Conservation (phyloP, 2,888 invertebrate genomes). For the Thereva unica region DNA sequence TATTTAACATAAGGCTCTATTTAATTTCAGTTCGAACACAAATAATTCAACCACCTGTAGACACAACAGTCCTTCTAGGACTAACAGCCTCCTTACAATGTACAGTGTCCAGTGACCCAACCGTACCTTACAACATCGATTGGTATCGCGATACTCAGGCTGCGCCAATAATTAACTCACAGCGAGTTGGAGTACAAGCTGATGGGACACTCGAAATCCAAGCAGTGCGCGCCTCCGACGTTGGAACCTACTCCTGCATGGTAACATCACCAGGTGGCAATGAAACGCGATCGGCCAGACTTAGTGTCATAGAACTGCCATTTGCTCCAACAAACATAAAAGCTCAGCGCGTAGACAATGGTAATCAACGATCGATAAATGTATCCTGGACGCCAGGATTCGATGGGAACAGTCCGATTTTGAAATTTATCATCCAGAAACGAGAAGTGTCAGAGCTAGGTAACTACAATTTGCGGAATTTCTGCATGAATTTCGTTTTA, state of each 20-base stretch:
- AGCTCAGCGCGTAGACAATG: slow-evolving; percentile 70
- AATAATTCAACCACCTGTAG: slow-evolving; percentile 91
- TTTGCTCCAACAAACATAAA: slow-evolving; percentile 88
- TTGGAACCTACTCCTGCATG: slow-evolving; percentile 90
- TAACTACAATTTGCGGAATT: slow-evolving; percentile 57
- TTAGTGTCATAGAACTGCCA: slow-evolving; percentile 92
- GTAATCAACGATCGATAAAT: slow-evolving; percentile 77
- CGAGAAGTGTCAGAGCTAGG: slow-evolving; percentile 86
- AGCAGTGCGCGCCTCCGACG: slow-evolving; percentile 88
- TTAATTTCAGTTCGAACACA: slow-evolving; percentile 78
- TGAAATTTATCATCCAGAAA: slow-evolving; percentile 90
- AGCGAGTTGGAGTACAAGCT: slow-evolving; percentile 72
- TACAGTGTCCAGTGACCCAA: slow-evolving; percentile 89
- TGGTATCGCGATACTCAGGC: slow-evolving; percentile 85
- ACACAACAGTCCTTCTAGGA: slow-evolving; percentile 88
- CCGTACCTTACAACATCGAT: slow-evolving; percentile 81
- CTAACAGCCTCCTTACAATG: slow-evolving; percentile 93
- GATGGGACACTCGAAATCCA: slow-evolving; percentile 88
- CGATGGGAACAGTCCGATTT: slow-evolving; percentile 94
- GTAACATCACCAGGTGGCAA: slow-evolving; percentile 89
- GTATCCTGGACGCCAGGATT: slow-evolving; percentile 95
- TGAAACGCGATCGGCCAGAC: slow-evolving; percentile 81
- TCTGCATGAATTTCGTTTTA: slow-evolving; percentile 42
- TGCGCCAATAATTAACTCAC: slow-evolving; percentile 67
- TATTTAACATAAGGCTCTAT: background rate